Evolutionary conservation across 2,888 invertebrate species (phyloP), one percentile per base, ranked within the genome.

Genomic region (Philonicus albiceps): DNA sequence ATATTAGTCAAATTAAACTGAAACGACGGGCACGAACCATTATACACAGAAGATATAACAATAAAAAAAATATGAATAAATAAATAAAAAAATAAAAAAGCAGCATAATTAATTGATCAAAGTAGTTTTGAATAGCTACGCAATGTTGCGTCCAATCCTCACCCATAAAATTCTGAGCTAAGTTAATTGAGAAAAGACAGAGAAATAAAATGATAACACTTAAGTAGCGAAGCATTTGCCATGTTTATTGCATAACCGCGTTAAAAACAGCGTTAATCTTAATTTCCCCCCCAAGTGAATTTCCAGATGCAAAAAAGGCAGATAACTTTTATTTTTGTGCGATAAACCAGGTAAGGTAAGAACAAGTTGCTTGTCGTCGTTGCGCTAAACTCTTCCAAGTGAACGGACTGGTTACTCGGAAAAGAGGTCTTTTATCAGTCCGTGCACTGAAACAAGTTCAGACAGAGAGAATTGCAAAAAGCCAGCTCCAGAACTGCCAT

Each of bases 291-390:
- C 34, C 34, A 34, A 64, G 81, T 55, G 64, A 34, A 55, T 81
- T 81, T 81, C 30, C 64, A 30, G 53, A 55, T 55, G 81, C 64
- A 64, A 27, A 31, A 34, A 34, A 55, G 19, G 31, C 27, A 81
- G 64, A 30, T 13, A 76, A 76, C 34, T 37, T 37, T 34, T 55
- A n/a, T 31, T 81, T 53, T 81, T 53, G 22, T 16, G 27, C 81
- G 81, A 53, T 81, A 78, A 49, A 78, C 78, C 37, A 55, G 81
- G 55, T 34, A 81, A 81, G 81, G 81, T 64, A 81, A 81, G 34
- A 81, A 81, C 81, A 81, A 81, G 81, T 81, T 81, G 81, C 81
- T 43, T n/a, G 49, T 49, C 55, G 64, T 81, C 64, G 55, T 49
- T 55, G 34, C 81, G 37, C 55, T 53, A 55, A 81, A 81, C 81